Evolutionary conservation across 1,140 invertebrate genomes (phyloP).

Genomic region (Neuroterus valhalla): DNA sequence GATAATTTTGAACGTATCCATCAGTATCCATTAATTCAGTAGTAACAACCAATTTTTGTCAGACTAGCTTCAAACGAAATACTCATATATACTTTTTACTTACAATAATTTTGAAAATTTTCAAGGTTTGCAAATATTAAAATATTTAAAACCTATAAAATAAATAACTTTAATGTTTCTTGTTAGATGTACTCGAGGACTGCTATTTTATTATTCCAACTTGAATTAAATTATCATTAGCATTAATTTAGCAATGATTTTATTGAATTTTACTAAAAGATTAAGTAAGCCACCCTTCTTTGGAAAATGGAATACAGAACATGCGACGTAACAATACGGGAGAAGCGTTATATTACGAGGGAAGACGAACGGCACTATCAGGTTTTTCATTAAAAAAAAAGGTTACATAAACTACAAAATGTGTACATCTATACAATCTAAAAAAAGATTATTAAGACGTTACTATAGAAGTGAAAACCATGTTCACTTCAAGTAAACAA

Average conservation of each 20-base stretch:
- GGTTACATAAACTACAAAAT: no score
- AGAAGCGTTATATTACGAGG: slow-evolving; percentile 48
- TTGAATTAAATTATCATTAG: no score
- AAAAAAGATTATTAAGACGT: no score
- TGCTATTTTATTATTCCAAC: no score
- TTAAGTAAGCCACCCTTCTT: not conserved
- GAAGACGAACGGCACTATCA: not conserved
- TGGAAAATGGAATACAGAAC: slow-evolving; percentile 44
- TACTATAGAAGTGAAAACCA: no score
- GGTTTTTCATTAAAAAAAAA: no score
- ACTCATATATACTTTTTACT: not conserved
- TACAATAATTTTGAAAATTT: not conserved
- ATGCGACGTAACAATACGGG: slow-evolving; percentile 56
- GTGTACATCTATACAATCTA: no score
- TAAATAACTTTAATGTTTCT: no score
- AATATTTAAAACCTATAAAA: no score
- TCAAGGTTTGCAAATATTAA: no score
- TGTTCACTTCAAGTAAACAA: no score
- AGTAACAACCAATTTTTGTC: not conserved
- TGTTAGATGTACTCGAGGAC: no score
- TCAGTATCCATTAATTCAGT: not conserved
- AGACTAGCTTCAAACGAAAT: not conserved
- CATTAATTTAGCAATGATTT: not conserved
- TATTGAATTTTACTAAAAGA: not conserved
- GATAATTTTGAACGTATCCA: not conserved